Percentiles rank a stretch among this genome's conserved stretches.
Evolutionary conservation across 2,888 invertebrate species (phyloP).

Genomic region (Apamea crenata): DNA sequence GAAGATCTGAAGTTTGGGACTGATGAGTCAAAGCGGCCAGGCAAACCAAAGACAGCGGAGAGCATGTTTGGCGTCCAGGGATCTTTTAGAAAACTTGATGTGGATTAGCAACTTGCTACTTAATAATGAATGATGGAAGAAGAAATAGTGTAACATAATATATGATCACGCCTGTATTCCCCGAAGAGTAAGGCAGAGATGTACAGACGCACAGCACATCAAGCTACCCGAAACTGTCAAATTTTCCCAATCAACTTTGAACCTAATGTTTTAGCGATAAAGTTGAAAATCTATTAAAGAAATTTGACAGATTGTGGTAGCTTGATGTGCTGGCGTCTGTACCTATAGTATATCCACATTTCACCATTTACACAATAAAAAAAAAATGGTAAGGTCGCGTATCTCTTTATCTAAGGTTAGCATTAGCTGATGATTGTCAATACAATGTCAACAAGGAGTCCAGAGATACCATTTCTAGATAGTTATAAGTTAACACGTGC

Average conservation of each 20-base stretch:
- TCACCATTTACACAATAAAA: not conserved
- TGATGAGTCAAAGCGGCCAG: conserved; percentile 86
- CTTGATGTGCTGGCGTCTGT: too few relatives aligned
- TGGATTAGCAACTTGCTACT: conserved; percentile 70
- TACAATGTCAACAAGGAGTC: not conserved
- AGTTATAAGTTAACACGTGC: not conserved
- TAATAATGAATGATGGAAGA: not conserved
- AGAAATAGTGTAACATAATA: not conserved
- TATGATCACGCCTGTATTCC: not conserved
- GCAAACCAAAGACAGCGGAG: conserved; percentile 84
- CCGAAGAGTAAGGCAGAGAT: not conserved
- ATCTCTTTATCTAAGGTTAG: conserved; percentile 31
- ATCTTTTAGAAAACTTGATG: conserved; percentile 65
- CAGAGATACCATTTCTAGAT: not conserved
- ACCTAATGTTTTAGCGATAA: too few relatives aligned
- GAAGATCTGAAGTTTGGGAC: conserved; percentile 84
- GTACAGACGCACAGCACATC: not conserved
- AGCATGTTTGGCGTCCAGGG: conserved; percentile 85
- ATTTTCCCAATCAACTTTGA: too few relatives aligned
- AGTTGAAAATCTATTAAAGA: too few relatives aligned
- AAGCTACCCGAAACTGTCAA: too few relatives aligned
- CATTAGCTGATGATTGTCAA: not conserved
- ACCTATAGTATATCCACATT: not conserved
- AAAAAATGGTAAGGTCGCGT: not conserved
- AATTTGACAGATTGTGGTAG: too few relatives aligned